Evolutionary conservation across 1,140 invertebrate genomes (phyloP).

Genomic region (Solenopsis fugax): DNA sequence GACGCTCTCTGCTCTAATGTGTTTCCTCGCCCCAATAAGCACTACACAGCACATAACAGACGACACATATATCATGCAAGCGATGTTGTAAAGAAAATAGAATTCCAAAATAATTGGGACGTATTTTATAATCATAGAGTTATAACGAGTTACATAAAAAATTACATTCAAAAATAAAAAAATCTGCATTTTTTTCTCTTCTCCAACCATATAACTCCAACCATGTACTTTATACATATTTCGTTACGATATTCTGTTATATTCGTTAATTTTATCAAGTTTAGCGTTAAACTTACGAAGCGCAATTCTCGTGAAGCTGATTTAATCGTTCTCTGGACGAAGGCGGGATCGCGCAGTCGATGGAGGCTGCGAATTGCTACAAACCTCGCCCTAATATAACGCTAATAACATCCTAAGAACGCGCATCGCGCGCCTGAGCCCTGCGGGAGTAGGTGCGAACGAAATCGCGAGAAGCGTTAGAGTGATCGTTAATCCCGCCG

Average conservation of each 20-base stretch:
- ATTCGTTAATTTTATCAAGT: conserved; percentile 3
- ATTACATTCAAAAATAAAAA: not conserved
- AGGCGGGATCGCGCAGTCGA: conserved; percentile 3
- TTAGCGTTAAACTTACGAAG: conserved; percentile 18
- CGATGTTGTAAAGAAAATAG: not conserved
- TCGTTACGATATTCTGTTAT: not conserved
- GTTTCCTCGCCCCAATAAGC: conserved; percentile 18
- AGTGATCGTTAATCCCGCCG: conserved; percentile 76
- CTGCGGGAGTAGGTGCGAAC: conserved; percentile 54
- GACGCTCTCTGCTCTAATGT: not conserved
- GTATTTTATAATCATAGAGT: not conserved
- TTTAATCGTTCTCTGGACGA: not conserved
- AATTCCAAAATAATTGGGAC: not conserved
- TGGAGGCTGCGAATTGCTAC: conserved; percentile 27
- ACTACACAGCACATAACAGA: not conserved
- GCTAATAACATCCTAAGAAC: conserved; percentile 69
- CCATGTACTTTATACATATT: not conserved
- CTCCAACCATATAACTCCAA: not conserved
- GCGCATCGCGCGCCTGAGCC: conserved; percentile 8
- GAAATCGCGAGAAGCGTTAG: conserved; percentile 73
- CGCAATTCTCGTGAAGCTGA: not conserved
- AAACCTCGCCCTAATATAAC: conserved; percentile 61
- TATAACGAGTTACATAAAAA: not conserved
- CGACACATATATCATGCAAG: conserved; percentile 5
- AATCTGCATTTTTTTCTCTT: not conserved